These are phyloP conservation scores for Chondrilla cf. caribensis DNA, from an alignment of 37 sponge, comb jelly and placozoan genomes.

Conservation along the genomic window DNA sequence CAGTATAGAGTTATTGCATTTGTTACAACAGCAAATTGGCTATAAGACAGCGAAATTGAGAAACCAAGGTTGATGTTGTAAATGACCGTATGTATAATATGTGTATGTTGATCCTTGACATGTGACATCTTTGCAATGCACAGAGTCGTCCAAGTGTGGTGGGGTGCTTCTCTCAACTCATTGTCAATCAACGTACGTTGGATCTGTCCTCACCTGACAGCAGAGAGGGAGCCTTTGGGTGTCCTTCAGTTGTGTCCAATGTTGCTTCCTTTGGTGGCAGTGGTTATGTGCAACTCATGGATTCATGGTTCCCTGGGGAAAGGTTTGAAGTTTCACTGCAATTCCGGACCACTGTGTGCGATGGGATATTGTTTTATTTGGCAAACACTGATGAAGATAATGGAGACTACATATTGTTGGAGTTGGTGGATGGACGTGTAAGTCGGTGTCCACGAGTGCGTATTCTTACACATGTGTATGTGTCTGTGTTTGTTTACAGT, in stretches of 20 bases:
- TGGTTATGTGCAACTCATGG: slow-evolving; percentile 32
- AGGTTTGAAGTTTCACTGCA: slow-evolving; percentile 24
- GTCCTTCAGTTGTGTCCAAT: slow-evolving; percentile 22
- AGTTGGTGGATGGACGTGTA: slow-evolving; percentile 44
- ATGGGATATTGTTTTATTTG: slow-evolving; percentile 54
- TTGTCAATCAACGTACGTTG: neutral
- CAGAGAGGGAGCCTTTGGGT: slow-evolving; percentile 22
- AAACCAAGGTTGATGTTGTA: too few relatives aligned
- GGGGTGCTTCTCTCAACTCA: neutral
- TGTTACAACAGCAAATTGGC: too few relatives aligned
- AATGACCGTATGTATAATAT: neutral
- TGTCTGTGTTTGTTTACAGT: too few relatives aligned
- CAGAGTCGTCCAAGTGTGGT: slow-evolving; percentile 21
- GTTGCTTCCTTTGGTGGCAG: slow-evolving; percentile 27
- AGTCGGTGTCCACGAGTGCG: neutral
- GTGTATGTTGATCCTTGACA: neutral
- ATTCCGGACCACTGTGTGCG: slow-evolving; percentile 39
- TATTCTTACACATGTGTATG: neutral
- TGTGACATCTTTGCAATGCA: neutral
- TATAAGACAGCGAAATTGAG: too few relatives aligned
- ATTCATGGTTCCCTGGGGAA: neutral
- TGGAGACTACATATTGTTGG: slow-evolving; percentile 20
- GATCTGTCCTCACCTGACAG: neutral
- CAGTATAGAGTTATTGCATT: too few relatives aligned
- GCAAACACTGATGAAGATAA: slow-evolving; percentile 34